Base-by-base conservation (phyloP, 1,140 invertebrate genomes). In the Paralvinella palmiformis region DNA sequence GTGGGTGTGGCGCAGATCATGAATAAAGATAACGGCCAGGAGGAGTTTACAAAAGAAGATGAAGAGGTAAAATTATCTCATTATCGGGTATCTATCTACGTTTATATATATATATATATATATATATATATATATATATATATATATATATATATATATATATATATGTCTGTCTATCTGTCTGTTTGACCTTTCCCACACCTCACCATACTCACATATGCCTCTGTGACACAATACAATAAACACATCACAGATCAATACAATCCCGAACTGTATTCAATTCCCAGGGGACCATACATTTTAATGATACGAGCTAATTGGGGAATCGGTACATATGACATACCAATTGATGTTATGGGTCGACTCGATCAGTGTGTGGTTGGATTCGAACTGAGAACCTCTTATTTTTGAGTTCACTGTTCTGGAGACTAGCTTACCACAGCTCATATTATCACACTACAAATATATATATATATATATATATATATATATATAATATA, bases 1-100 rank as follows among this genome's bases (percentile, higher is more conserved):
- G 92, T 96, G 66, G 93, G 92, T 6, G 92, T 96, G 1, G 92
- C 92, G 44, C 91, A 96, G 84, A 94, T 95, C 69, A 94, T 96
- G 68, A 96, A 96, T 78, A 96, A 96, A 82, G 20, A 89, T 53
- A 88, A 91, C 76, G 90, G 86, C 77, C 87, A 86, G 73, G 7
- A 63, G 24, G 89, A 91, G 73, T 96, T 95, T 75, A 90, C 88
- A 0, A 81, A 87, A 1, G 85, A 86, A 59, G 93, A 96, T 74
- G 89, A 94, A 41, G 90, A 94, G 83, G 86, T 86, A 73, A 70
- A 31, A 15, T 32, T 41, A n/a, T 13, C 37, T 13, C n/a, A 27
- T 56, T 24, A 7, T n/a, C 31, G 31, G 6, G 31, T 33, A 56
- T 7, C 22, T 56, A 29, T 29, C 22, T 56, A 56, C 17, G 31